Evolutionary conservation across 2,797 vertebrate genomes (phyloP).

Genomic region (Poecilia gillii): DNA sequence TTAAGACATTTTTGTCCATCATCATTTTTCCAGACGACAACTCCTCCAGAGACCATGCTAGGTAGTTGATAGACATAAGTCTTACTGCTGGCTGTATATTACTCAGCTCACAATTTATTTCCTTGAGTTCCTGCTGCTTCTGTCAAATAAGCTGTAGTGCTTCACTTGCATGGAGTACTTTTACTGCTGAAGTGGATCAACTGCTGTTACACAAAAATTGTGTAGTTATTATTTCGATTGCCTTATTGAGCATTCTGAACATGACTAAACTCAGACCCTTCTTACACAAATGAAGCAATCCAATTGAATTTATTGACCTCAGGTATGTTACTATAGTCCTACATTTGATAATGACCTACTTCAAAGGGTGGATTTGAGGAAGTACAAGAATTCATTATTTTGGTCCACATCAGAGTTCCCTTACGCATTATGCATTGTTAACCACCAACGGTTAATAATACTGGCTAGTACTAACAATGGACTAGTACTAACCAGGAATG

Average conservation of each 20-base stretch:
- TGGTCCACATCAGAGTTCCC: too few species aligned
- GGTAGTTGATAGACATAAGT: not conserved
- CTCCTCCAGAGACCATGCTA: conserved; percentile 2
- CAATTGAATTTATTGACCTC: not conserved
- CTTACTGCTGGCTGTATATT: not conserved
- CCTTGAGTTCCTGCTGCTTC: not conserved
- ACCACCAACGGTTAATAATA: too few species aligned
- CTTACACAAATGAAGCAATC: not conserved
- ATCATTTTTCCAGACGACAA: not conserved
- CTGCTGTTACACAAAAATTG: not conserved
- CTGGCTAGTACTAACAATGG: too few species aligned
- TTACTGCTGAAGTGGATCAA: not conserved
- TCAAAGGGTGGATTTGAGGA: not conserved
- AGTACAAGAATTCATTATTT: too few species aligned
- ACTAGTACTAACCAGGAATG: too few species aligned
- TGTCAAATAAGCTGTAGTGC: not conserved
- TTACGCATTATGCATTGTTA: too few species aligned
- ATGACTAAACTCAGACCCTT: not conserved
- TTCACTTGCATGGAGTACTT: not conserved
- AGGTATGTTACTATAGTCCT: not conserved
- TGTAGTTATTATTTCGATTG: not conserved
- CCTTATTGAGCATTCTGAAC: not conserved
- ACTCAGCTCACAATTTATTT: conserved; percentile 8
- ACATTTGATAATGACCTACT: not conserved
- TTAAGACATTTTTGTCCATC: not conserved